A percentile compares a stretch with the other conserved stretches of the same genome.
Evolutionary conservation across 2,113 vertebrate genomes (phyloP).

Genomic region (Amphilophus citrinellus): DNA sequence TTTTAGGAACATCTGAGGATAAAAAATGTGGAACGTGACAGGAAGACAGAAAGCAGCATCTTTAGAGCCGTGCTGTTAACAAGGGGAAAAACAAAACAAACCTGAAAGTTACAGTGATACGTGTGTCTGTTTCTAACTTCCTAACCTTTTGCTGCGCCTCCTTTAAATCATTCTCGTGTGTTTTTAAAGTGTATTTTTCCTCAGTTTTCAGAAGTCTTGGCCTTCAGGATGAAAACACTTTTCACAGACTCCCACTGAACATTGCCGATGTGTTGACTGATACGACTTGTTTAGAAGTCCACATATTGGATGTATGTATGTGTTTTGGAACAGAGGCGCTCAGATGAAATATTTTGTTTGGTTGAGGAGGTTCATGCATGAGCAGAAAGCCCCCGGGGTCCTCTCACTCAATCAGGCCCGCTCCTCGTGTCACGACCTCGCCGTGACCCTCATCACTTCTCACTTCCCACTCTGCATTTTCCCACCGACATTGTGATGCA

Average conservation of each 20-base stretch:
- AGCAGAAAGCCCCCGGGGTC: constrained; percentile 28
- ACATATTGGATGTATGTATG: constrained; percentile 27
- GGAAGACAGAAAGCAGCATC: background rate
- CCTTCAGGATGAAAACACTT: background rate
- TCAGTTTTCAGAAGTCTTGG: constrained; percentile 10
- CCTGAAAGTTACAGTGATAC: background rate
- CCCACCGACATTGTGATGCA: constrained; percentile 57
- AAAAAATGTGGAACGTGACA: background rate
- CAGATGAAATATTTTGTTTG: constrained; percentile 60
- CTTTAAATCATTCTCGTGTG: background rate
- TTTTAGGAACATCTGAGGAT: background rate
- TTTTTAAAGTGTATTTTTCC: background rate
- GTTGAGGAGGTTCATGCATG: constrained; percentile 22
- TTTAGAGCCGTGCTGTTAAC: background rate
- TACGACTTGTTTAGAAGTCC: constrained; percentile 24
- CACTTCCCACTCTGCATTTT: constrained; percentile 65
- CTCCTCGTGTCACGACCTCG: constrained; percentile 56
- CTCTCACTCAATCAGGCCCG: constrained; percentile 30
- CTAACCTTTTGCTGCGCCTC: background rate
- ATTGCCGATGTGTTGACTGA: constrained; percentile 25
- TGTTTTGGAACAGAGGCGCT: constrained; percentile 44
- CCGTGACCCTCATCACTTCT: constrained; percentile 66
- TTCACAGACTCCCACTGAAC: constrained; percentile 6
- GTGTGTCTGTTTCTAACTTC: background rate
- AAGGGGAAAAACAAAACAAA: background rate